Evolutionary conservation across 2,888 invertebrate species (phyloP), one percentile per base, ranked within the genome.

Genomic region (Cephus nigrinus): DNA sequence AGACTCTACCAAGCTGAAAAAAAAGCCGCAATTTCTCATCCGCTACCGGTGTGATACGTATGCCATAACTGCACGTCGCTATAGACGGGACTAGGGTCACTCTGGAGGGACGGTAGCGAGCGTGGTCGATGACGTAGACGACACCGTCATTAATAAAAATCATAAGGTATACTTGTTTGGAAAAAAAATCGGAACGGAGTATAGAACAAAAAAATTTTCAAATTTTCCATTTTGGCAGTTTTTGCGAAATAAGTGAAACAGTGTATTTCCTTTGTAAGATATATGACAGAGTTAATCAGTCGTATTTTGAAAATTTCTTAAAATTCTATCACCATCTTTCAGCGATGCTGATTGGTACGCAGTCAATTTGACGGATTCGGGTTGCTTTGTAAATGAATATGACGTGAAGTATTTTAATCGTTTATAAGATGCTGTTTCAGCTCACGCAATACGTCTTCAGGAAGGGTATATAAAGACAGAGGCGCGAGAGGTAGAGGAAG

Each of bases 401-500:
- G 40, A 40, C 4, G 12, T 15, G 15, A 40, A 36, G 4, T 36
- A 12, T 3, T 55, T 55, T 9, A 55, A 55, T 55, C 15, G 23
- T 55, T 55, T 5, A 55, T 0, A 15, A 15, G 40, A 5, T 40
- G 40, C 40, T 40, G 40, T 0, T 40, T 15, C 5, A 0, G 40
- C 15, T 5, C 2, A 23, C 15, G 40, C 40, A 23, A 55, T 55
- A 23, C 23, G 40, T 23, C 23, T 23, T 9, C 15, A 2, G 23
- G 2, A 55, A 9, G 23, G 0, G 23, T 9, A 1, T 23, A 55
- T 23, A 5, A 55, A 23, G 40, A 40, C 2, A 40, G 40, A 55
- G 15, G 40, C 79, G 80, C 75, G 76, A 80, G 75, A 82, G 83
- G 80, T 80, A 83, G 83, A 79, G 83, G 81, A 80, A 82, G 23